Conservation (phyloP, 2,888 invertebrate genomes). For the Dinocampus coccinellae region DNA sequence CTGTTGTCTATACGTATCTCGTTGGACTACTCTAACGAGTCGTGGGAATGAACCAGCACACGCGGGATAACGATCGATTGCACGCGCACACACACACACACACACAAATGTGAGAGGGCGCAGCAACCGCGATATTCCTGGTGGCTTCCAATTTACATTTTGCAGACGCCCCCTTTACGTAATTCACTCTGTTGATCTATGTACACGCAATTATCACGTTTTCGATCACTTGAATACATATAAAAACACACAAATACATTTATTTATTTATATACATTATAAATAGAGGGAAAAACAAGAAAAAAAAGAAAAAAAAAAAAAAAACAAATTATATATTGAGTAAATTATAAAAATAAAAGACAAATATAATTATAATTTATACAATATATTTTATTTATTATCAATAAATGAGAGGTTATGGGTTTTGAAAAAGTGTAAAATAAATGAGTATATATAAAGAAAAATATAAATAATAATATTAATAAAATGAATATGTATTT, state of each 20-base stretch:
- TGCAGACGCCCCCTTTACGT: constrained; percentile 39
- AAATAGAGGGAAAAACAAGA: no score
- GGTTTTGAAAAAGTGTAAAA: neutral
- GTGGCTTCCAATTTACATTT: constrained; percentile 39
- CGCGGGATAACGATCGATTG: constrained; percentile 35
- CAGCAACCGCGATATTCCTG: constrained; percentile 27
- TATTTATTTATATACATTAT: neutral
- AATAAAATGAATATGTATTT: neutral
- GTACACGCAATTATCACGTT: constrained; percentile 22
- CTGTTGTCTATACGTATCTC: neutral
- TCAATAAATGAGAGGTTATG: neutral
- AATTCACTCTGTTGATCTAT: constrained; percentile 29
- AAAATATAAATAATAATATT: neutral
- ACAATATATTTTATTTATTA: no score
- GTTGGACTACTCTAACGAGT: constrained; percentile 35
- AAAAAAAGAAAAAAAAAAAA: no score
- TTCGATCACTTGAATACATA: neutral
- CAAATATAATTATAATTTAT: no score
- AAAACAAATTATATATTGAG: no score
- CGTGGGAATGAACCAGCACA: constrained; percentile 40
- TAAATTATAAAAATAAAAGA: no score
- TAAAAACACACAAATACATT: neutral
- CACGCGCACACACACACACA: neutral
- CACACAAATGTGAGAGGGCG: constrained; percentile 20
- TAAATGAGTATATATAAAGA: neutral